Base-by-base conservation (phyloP, 2,113 vertebrate genomes). In the Toxotes chatareus region DNA sequence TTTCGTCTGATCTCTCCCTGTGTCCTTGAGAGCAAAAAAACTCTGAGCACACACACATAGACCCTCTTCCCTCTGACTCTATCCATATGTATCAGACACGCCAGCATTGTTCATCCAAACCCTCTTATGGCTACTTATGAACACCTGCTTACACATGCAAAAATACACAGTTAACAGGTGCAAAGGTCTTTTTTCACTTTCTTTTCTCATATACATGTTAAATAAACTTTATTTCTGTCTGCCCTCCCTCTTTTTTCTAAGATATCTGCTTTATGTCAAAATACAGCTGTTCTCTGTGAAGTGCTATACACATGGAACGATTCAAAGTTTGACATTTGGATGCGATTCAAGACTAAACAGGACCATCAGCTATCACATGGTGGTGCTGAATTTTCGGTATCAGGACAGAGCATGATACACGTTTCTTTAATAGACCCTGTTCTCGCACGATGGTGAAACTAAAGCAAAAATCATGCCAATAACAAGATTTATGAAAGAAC, bases 31-130 rank as follows among this genome's bases (percentile, higher is more conserved):
- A 85, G 55, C 36, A 46, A 74, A 83, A 27, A 56, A n/a, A 65
- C 23, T 44, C 72, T 32, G 55, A 46, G 51, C 59, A 27, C 73
- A 68, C 70, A 65, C 64, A 79, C 69, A 81, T 0, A 44, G 32
- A 61, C 44, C 44, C 10, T 83, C 68, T 60, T 67, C 73, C 62
- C 76, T 49, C 68, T 57, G 66, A 79, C 23, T 71, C 70, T 85
- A 87, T 79, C 76, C 73, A 86, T 77, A 86, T 92, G 88, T 55
- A 76, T 66, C 21, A 82, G 71, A 87, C 84, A 89, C 9, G 56
- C 66, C 57, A 77, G 51, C 23, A 40, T 77, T 88, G 69, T 77
- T 85, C 71, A 62, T 56, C 66, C 9, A 1, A 23, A 63, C 60
- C 9, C 53, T 9, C 17, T 19, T n/a, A n/a, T 11, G 8, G 40